A percentile compares a stretch with the other conserved stretches of the same genome.
phyloP scores from a whole-genome alignment of 1,140 invertebrate species.

The Drosophila nasuta region DNA sequence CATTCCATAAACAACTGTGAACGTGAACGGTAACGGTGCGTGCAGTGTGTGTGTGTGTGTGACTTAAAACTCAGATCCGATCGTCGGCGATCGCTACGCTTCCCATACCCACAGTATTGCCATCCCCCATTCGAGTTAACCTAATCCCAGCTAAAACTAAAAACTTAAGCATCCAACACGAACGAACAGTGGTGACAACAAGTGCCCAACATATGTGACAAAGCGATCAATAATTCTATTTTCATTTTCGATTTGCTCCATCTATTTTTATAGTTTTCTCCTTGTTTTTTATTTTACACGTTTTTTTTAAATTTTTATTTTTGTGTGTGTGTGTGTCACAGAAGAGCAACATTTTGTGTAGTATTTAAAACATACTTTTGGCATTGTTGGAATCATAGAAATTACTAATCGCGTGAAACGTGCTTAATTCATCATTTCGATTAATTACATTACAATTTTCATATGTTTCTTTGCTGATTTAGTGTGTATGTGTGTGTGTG shows the following conservation, averaged over 20 bases:
- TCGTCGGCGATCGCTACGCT: background rate
- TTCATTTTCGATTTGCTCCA: conserved; percentile 39
- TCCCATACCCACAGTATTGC: background rate
- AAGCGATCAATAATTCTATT: conserved; percentile 33
- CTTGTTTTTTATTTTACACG: conserved; percentile 13
- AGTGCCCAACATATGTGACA: conserved; percentile 13
- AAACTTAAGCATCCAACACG: background rate
- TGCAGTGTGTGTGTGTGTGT: conserved; percentile 18
- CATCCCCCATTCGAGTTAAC: background rate
- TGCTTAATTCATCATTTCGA: conserved; percentile 36
- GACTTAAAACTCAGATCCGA: conserved; percentile 6
- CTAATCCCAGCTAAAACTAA: conserved; percentile 11
- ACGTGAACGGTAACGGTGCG: conserved; percentile 78
- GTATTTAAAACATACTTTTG: conserved; percentile 19
- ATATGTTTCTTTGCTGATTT: background rate
- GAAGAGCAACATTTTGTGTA: background rate
- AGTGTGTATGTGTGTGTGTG: background rate
- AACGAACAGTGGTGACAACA: conserved; percentile 30
- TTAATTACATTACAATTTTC: conserved; percentile 20
- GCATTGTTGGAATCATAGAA: conserved; percentile 11
- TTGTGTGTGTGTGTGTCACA: background rate
- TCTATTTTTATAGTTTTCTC: conserved; percentile 45
- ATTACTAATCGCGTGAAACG: conserved; percentile 60
- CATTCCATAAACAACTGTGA: conserved; percentile 76
- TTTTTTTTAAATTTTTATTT: conserved; percentile 5